Base-by-base conservation (phyloP, 2,113 vertebrate genomes). In the Syrrhaptes paradoxus region DNA sequence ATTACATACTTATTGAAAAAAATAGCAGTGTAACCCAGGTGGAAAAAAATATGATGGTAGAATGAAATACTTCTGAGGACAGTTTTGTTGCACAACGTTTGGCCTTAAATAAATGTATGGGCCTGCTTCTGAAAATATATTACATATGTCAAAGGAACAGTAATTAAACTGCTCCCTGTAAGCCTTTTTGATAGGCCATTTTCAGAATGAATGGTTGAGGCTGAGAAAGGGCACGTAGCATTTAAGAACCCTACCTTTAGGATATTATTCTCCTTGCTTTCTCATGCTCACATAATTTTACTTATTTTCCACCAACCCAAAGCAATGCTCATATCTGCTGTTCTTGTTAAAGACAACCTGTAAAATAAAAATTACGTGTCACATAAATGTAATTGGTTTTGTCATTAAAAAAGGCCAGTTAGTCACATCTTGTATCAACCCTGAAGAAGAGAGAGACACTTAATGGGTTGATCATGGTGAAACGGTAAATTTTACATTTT, bases 91-190 rank as follows among this genome's bases (percentile, higher is more conserved):
- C 96, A 86, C 82, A 97, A 95, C 83, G 93, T 96, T 97, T 96
- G 88, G 66, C 87, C 83, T 97, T 96, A 97, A 98, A 97, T 97
- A 97, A 97, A 97, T 97, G 66, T 96, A 82, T 59, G 59, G 86
- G 28, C 32, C 72, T 97, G 77, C 68, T 96, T 93, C 85, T 97
- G 91, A 95, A 97, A 98, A 98, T 97, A 90, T 96, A 97, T 97
- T 97, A 92, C 81, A 58, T 91, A 84, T 96, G 96, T 97, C 97
- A 97, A 95, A 97, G 86, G 79, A 97, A 95, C 92, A 96, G 94
- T 97, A 98, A 98, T 98, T 98, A 98, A 97, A 97, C 85, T 96
- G 65, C 71, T 97, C 87, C 93, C 85, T 97, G 95, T 94, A 97
- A 97, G 96, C 57, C 66, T 93, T 96, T 97, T 95, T 91, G 96